Conservation (phyloP, 1,140 invertebrate species). For the Brachystomella parvula region DNA sequence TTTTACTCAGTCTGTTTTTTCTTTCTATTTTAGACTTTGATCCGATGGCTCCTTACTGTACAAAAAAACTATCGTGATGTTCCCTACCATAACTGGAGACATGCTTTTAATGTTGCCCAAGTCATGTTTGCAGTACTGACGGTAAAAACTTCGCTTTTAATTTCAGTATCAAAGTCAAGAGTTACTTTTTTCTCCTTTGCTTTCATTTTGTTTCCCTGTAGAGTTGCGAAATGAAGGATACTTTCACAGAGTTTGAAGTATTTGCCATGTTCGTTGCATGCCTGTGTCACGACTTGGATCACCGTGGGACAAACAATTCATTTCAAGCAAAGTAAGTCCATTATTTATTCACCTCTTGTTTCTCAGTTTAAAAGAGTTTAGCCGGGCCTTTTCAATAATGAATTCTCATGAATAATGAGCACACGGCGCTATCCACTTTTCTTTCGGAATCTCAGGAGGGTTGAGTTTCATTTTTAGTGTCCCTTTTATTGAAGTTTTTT, state of each 20-base stretch:
- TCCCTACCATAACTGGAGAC: conserved; percentile 44
- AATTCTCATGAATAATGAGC: no score
- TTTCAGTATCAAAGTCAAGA: not conserved
- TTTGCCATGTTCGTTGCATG: conserved; percentile 43
- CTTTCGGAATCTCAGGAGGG: no score
- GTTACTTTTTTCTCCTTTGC: not conserved
- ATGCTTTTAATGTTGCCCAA: conserved; percentile 53
- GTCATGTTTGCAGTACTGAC: conserved; percentile 50
- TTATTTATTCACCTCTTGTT: no score
- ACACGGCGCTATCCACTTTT: no score
- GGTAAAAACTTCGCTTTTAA: conserved; percentile 35
- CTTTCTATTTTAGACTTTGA: conserved; percentile 42
- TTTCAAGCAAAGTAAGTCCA: conserved; percentile 44
- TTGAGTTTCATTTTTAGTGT: no score
- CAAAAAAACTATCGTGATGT: conserved; percentile 55
- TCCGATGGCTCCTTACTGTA: conserved; percentile 50
- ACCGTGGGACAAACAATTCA: conserved; percentile 47
- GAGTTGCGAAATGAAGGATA: conserved; percentile 41
- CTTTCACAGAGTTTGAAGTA: conserved; percentile 41
- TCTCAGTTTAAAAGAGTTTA: no score
- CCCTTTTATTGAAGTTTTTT: no score
- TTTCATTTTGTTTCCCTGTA: conserved; percentile 20
- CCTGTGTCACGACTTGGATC: conserved; percentile 42
- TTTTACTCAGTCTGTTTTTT: conserved; percentile 5
- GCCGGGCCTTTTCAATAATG: no score